Evolutionary conservation across 64 coral and sea anemone genomes (phyloP), one percentile per base, ranked within the genome.

Genomic region (Pocillopora damicornis): DNA sequence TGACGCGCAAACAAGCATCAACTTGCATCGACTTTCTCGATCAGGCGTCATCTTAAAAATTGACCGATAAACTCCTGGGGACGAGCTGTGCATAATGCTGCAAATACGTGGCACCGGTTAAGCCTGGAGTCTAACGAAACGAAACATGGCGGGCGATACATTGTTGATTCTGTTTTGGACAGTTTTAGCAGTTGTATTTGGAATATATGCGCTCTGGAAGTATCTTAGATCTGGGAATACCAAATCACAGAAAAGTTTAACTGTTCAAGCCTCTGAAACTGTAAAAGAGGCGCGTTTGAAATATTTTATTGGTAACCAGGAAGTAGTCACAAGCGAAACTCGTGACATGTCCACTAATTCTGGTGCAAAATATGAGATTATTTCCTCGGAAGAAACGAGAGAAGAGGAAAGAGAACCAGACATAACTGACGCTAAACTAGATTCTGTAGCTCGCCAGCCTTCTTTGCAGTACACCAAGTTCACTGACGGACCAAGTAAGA

Each of bases 141-240:
- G 6, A 59, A 72, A 85, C 37, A 85, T 85, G 81, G 81, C 63
- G 81, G 61, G 57, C 20, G 81, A 85, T 73, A 30, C 37, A 9
- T 34, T 73, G 18, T 63, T 85, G 4, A 13, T 85, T 18, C 65
- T 85, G 18, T n/a, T 71, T 71, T 85, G 81, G 81, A 85, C 81
- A 85, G 64, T 17, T 85, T 58, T 85, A 25, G 81, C 65, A 0
- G 11, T 85, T 57, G n/a, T 85, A 85, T 85, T 85, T 22, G 81
- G 81, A 71, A 72, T 85, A 72, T 85, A 72, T 71, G 37, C 20
- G 13, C 37, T 85, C 15, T 85, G 81, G 81, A 85, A 85, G 45
- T 85, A 85, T 57, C 16, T 85, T 5, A 73, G 58, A 85, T 36
- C 65, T 2, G 72, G 62, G 58, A 73, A 85, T 25, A 13, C 11